These are phyloP conservation scores for Lontra canadensis DNA, from an alignment of 2,113 vertebrate species.

Conservation along the genomic window DNA sequence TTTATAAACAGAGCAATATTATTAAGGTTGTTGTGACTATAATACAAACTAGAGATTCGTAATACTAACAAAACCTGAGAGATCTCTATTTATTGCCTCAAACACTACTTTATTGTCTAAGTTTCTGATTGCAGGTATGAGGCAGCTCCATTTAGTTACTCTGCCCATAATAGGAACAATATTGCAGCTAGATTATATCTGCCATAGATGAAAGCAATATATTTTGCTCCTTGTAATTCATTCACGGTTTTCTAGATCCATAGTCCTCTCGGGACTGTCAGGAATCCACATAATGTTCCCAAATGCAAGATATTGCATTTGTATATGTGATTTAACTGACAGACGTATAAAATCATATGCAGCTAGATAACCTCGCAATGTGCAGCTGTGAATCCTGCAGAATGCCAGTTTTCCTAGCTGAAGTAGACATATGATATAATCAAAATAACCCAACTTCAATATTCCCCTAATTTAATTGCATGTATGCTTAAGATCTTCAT, in stretches of 20 bases:
- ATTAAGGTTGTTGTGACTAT: not conserved
- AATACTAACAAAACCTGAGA: not conserved
- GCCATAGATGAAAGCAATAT: conserved; percentile 12
- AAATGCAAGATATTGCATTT: not conserved
- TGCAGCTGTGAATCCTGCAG: conserved; percentile 46
- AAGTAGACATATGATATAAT: not conserved
- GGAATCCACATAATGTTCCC: conserved; percentile 20
- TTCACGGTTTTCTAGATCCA: conserved; percentile 31
- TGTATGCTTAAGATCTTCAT: not conserved
- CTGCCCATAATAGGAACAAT: not conserved
- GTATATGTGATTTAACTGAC: conserved; percentile 51
- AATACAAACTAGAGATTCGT: not conserved
- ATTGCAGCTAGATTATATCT: not conserved
- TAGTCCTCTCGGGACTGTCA: not conserved
- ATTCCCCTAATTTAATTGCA: not conserved
- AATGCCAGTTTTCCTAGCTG: conserved; percentile 54
- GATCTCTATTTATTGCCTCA: not conserved
- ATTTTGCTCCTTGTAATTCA: conserved; percentile 30
- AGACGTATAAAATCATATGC: conserved; percentile 46
- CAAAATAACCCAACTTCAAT: not conserved
- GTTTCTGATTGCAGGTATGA: not conserved
- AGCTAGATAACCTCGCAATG: conserved; percentile 37
- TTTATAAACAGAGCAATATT: not conserved
- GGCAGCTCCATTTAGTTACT: not conserved
- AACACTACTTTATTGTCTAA: not conserved